Evolutionary conservation across 2,797 vertebrate species (phyloP), one percentile per base, ranked within the genome.

Genomic region (Oophaga sylvatica): DNA sequence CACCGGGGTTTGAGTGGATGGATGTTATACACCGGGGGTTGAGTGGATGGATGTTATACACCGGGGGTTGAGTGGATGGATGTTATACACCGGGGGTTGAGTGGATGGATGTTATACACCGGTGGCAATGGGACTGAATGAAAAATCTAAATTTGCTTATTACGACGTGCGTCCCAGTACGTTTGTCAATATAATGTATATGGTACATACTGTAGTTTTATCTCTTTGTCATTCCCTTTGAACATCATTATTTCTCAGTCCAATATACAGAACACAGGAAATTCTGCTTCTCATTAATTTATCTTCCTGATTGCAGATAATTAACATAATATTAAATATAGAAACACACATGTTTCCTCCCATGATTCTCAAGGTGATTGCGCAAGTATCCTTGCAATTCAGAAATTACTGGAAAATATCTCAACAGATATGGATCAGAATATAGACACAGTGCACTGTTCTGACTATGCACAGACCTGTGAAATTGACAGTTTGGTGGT

Each of bases 261-360:
- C 22, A 65, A 65, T 65, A n/a, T 81, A 80, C 17, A 80, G 8
- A 56, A n/a, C 16, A 2, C 45, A 26, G 12, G 45, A 57, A 48
- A 56, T n/a, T 26, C 45, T 82, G 80, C 20, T 82, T 68, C 22
- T 68, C 3, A 68, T 82, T 63, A 29, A 68, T 70, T 82, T 82
- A 82, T 82, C 80, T 82, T 82, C 63, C 80, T 70, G 63, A 57
- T 82, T 82, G 22, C 41, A 68, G 13, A 31, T 82, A 82, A 82
- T 82, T 68, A 26, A 11, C n/a, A 53, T 70, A 10, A 70, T 82
- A 82, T 82, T 70, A 68, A 65, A 70, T 29, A 82, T 56, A 48
- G 22, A 63, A 45, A 45, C 22, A 63, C 63, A 80, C 41, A 63
- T 31, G 63, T 62, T 62, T 41, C 19, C 79, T 41, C 63, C 59